These are phyloP conservation scores for Oxycera nigricornis DNA, from an alignment of 2,888 invertebrate species.

Conservation along the genomic window DNA sequence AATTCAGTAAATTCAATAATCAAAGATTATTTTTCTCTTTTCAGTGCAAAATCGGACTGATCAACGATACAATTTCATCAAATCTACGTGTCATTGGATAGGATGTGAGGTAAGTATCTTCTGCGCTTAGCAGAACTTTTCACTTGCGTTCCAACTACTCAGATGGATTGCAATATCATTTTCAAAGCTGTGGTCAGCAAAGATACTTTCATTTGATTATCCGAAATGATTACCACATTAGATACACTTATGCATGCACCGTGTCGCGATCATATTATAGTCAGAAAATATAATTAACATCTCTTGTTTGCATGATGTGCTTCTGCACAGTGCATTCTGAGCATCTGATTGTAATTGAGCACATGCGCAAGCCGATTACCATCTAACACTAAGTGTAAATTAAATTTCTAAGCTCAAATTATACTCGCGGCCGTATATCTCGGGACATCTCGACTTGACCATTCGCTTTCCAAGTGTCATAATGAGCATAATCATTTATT, in stretches of 20 bases:
- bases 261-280: background rate
- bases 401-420: conserved; percentile 5
- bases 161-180: no score
- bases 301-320: background rate
- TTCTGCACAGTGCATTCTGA: background rate
- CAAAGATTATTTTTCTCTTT: no score
- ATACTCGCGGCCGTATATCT: background rate
- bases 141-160: no score
- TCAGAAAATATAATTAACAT: background rate
- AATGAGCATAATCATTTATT: conserved; percentile 6
- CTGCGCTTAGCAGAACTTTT: no score
- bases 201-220: background rate
- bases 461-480: background rate
- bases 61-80: no score
- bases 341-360: conserved; percentile 20
- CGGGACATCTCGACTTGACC: background rate
- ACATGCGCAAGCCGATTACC: conserved; percentile 6
- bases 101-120: no score
- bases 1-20: no score
- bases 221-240: background rate
- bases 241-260: background rate
- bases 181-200: no score
- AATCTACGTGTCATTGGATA: no score
- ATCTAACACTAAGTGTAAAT: conserved; percentile 9
- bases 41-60: no score